Evolutionary conservation across 2,797 vertebrate species (phyloP).

Genomic region (Lutjanus argentimaculatus): DNA sequence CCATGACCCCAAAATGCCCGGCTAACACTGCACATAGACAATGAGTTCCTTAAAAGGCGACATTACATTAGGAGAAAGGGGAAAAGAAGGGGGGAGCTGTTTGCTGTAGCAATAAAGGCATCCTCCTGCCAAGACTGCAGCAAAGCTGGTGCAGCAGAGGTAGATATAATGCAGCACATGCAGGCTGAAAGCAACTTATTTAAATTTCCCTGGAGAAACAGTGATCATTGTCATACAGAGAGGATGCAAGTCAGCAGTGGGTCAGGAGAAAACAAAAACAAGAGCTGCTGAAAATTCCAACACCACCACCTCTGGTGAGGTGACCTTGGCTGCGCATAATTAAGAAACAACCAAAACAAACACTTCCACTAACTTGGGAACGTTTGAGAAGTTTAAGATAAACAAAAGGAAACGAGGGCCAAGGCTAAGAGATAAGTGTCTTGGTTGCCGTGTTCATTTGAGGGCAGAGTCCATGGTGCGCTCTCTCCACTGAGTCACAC

Average conservation of each 20-base stretch:
- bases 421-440: slow-evolving; percentile 51
- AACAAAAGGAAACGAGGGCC: slow-evolving; percentile 57
- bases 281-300: slow-evolving; percentile 21
- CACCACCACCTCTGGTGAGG: neutral
- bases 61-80: slow-evolving; percentile 4
- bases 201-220: slow-evolving; percentile 55
- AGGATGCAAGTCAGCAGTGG: slow-evolving; percentile 46
- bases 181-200: slow-evolving; percentile 47
- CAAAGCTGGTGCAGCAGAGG: slow-evolving; percentile 59
- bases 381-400: slow-evolving; percentile 58
- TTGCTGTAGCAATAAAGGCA: slow-evolving; percentile 56
- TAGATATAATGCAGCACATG: slow-evolving; percentile 49
- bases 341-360: neutral
- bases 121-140: slow-evolving; percentile 82
- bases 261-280: slow-evolving; percentile 46
- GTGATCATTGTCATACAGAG: slow-evolving; percentile 41
- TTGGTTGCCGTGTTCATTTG: slow-evolving; percentile 38
- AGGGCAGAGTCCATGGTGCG: slow-evolving; percentile 69
- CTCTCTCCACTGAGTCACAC: slow-evolving; percentile 64
- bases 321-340: slow-evolving; percentile 44
- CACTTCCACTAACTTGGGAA: slow-evolving; percentile 3
- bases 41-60: slow-evolving; percentile 61
- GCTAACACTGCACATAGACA: slow-evolving; percentile 38
- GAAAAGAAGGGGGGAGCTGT: slow-evolving; percentile 1
- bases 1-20: slow-evolving; percentile 47